These are phyloP conservation scores for Tupaia tana DNA, from an alignment of 2,113 vertebrate genomes.

Conservation along the genomic window DNA sequence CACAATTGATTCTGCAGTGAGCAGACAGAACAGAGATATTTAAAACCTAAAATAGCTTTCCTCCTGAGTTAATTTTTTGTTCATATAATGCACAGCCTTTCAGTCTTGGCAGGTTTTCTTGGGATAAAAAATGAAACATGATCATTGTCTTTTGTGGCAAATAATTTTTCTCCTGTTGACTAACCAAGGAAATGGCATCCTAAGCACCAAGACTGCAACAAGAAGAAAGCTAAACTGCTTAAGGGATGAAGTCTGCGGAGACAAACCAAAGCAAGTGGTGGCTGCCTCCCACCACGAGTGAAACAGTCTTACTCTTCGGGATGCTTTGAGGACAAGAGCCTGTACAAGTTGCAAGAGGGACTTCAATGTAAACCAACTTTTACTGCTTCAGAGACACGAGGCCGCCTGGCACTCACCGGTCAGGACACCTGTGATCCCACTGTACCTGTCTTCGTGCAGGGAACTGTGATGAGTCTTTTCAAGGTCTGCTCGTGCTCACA, in stretches of 20 bases:
- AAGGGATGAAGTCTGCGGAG: neutral
- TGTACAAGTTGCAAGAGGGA: neutral
- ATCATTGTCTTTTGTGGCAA: constrained; percentile 68
- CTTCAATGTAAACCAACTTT: neutral
- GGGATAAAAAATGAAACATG: constrained; percentile 59
- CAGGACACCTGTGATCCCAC: neutral
- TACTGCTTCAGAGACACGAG: neutral
- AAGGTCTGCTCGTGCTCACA: too few relatives aligned
- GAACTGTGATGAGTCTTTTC: neutral
- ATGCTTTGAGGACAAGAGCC: neutral
- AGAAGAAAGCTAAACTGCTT: constrained; percentile 17
- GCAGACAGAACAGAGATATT: constrained; percentile 59
- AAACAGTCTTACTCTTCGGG: neutral
- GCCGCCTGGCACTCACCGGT: neutral
- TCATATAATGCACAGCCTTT: constrained; percentile 46
- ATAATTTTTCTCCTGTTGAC: constrained; percentile 52
- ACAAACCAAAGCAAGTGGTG: neutral
- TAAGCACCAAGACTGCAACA: neutral
- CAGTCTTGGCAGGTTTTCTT: constrained; percentile 52
- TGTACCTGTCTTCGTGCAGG: neutral
- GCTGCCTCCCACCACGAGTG: neutral
- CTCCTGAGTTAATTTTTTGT: constrained; percentile 62
- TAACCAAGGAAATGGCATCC: constrained; percentile 62
- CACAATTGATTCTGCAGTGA: neutral
- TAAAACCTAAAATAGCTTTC: constrained; percentile 58